Evolutionary conservation across 2,797 vertebrate species (phyloP).

Genomic region (Coccyzus lansbergi): DNA sequence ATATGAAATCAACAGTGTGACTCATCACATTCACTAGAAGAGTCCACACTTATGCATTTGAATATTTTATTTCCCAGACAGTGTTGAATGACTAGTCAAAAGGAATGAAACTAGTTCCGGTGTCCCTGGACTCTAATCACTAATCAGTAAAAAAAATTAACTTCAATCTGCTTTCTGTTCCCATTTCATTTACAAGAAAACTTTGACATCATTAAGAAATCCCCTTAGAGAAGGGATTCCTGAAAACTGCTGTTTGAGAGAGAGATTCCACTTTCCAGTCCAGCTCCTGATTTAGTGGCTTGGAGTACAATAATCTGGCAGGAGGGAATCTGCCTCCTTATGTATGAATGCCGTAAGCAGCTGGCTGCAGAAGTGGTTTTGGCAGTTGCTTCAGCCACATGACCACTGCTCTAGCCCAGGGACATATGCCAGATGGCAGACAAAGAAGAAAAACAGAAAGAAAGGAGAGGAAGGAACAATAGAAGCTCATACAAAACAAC

Average conservation of each 20-base stretch:
- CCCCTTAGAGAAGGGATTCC: not conserved
- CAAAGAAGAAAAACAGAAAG: slow-evolving; percentile 33
- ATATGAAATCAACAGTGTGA: not conserved
- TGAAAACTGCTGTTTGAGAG: not conserved
- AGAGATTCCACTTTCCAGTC: not conserved
- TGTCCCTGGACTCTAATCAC: not conserved
- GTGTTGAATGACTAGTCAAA: not conserved
- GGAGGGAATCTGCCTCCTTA: not conserved
- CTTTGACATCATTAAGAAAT: not conserved
- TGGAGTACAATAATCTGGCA: not conserved
- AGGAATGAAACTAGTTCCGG: not conserved
- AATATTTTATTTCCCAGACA: not conserved
- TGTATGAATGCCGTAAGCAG: not conserved
- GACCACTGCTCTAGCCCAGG: slow-evolving; percentile 25
- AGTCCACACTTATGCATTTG: not conserved
- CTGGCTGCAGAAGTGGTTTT: slow-evolving; percentile 23
- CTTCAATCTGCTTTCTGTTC: not conserved
- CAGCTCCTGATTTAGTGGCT: not conserved
- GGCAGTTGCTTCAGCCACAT: slow-evolving; percentile 44
- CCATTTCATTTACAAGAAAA: not conserved
- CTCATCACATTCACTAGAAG: not conserved
- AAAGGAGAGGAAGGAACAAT: not conserved
- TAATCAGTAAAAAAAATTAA: not conserved
- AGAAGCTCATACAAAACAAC: not conserved
- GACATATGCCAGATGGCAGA: slow-evolving; percentile 49